Evolutionary conservation across 2,113 vertebrate species (phyloP).

Genomic region (Dascyllus trimaculatus): DNA sequence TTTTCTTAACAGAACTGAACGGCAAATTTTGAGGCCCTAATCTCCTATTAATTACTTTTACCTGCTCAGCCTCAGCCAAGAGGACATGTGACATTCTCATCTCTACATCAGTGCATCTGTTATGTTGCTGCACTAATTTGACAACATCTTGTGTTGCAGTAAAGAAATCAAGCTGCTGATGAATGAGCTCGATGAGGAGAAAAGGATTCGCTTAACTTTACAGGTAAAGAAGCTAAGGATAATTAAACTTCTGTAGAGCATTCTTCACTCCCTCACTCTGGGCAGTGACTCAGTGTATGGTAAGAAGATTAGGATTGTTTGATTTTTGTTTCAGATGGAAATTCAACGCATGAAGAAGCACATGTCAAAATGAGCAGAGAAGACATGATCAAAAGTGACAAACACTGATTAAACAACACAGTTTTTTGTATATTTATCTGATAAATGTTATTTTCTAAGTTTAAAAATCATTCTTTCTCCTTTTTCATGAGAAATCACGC

Average conservation of each 20-base stretch:
- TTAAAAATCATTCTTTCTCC: neutral
- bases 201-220: constrained; percentile 94
- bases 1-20: neutral
- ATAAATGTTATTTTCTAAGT: no score
- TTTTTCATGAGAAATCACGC: neutral
- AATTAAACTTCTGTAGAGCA: neutral
- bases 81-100: neutral
- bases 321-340: constrained; percentile 88
- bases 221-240: constrained; percentile 84
- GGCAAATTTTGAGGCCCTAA: neutral
- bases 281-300: neutral
- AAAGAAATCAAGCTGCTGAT: constrained; percentile 97
- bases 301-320: neutral
- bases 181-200: constrained; percentile 97
- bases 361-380: constrained; percentile 90
- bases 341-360: constrained; percentile 96
- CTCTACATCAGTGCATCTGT: no score
- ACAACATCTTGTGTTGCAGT: constrained; percentile 79
- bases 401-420: no score
- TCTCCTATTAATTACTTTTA: neutral
- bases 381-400: neutral
- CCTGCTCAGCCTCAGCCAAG: no score
- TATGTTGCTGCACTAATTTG: neutral
- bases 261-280: neutral
- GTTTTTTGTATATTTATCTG: no score